Conservation (phyloP, 2,797 vertebrate genomes). For the Acestrorhynchus altus region DNA sequence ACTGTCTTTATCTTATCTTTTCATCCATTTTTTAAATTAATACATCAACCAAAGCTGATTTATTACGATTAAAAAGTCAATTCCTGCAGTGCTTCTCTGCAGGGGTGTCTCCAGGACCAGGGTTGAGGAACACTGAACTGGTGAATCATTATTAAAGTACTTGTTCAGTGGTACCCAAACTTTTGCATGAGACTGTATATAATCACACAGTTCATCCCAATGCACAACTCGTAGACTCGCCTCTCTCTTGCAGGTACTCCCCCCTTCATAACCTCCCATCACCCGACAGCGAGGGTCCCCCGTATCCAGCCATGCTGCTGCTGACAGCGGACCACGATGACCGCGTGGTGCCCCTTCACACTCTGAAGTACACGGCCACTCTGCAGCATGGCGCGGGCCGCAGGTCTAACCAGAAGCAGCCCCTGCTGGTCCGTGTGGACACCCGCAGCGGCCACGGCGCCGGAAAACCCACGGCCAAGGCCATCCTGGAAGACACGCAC, state of each 20-base stretch:
- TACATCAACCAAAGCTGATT: too few relatives aligned
- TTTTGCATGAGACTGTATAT: too few relatives aligned
- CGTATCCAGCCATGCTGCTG: constrained; percentile 75
- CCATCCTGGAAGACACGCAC: constrained; percentile 78
- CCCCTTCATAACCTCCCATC: constrained; percentile 77
- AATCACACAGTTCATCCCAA: too few relatives aligned
- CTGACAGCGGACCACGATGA: constrained; percentile 82
- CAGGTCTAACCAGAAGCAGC: constrained; percentile 67
- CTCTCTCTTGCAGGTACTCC: constrained; percentile 71
- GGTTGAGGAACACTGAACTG: too few relatives aligned
- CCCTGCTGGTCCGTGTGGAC: constrained; percentile 78
- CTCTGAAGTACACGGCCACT: constrained; percentile 77
- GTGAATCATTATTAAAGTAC: too few relatives aligned
- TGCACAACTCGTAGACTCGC: neutral
- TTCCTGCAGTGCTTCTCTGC: too few relatives aligned
- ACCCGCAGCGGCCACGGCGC: constrained; percentile 80
- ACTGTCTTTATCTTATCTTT: too few relatives aligned
- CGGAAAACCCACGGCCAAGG: constrained; percentile 80
- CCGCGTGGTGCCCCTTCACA: constrained; percentile 82
- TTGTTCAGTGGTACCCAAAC: too few relatives aligned
- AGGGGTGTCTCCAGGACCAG: too few relatives aligned
- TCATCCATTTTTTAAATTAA: too few relatives aligned
- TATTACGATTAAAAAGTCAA: too few relatives aligned
- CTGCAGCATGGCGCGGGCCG: constrained; percentile 73
- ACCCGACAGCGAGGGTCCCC: constrained; percentile 53